Evolutionary conservation across 2,113 vertebrate species (phyloP).

Genomic region (Alligator mississippiensis): DNA sequence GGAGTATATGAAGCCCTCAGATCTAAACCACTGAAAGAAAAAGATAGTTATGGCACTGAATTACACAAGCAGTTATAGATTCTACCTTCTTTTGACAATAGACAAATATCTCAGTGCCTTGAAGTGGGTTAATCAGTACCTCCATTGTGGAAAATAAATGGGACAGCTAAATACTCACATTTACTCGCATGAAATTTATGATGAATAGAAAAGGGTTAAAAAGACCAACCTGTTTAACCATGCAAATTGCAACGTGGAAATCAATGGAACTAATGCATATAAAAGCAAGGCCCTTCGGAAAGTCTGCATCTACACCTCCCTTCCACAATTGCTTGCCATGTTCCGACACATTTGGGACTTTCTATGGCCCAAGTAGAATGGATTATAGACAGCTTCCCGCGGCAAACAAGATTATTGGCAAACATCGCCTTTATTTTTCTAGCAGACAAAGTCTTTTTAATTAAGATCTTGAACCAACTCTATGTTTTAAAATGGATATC

Average conservation of each 20-base stretch:
- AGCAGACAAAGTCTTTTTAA: conserved; percentile 35
- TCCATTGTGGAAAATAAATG: no score
- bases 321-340: not conserved
- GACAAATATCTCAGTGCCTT: no score
- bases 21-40: not conserved
- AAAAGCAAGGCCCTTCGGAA: not conserved
- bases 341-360: not conserved
- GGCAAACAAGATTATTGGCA: not conserved
- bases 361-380: no score
- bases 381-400: not conserved
- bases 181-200: no score
- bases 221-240: no score
- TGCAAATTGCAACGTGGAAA: not conserved
- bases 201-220: no score
- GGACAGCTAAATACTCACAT: not conserved
- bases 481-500: conserved; percentile 47
- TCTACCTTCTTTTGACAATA: no score
- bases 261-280: no score
- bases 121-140: no score
- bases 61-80: no score
- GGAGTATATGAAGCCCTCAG: not conserved
- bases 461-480: conserved; percentile 62
- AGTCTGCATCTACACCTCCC: not conserved
- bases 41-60: not conserved
- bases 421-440: not conserved